Evolutionary conservation across 2,888 invertebrate genomes (phyloP).

Genomic region (Conistra vaccinii): DNA sequence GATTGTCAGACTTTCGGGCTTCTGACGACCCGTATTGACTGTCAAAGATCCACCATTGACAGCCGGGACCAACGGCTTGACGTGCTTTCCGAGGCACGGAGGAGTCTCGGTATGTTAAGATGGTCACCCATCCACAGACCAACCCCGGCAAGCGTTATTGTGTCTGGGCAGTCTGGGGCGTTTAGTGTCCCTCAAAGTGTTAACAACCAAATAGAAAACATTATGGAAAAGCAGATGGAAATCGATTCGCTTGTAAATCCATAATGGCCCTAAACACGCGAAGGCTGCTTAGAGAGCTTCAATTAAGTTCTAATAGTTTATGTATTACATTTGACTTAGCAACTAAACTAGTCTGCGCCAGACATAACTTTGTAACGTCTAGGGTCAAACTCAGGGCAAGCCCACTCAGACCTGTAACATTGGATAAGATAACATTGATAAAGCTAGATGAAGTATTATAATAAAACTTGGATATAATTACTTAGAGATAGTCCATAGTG

Average conservation of each 20-base stretch:
- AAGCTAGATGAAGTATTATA: neutral
- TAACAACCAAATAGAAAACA: neutral
- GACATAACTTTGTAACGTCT: neutral
- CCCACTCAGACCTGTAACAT: neutral
- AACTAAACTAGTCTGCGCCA: neutral
- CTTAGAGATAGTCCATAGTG: neutral
- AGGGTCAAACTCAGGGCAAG: slow-evolving; percentile 10
- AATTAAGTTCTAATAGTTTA: neutral
- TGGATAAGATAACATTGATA: slow-evolving; percentile 5
- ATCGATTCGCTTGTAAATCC: neutral
- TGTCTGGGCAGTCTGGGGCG: too few relatives aligned
- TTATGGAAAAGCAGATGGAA: neutral
- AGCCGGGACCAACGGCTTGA: too few relatives aligned
- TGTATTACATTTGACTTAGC: neutral
- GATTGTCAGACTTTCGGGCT: too few relatives aligned
- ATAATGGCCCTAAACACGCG: neutral
- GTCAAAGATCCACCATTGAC: too few relatives aligned
- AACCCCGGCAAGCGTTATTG: too few relatives aligned
- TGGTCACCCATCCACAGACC: too few relatives aligned
- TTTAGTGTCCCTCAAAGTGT: too few relatives aligned
- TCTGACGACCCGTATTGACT: too few relatives aligned
- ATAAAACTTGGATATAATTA: neutral
- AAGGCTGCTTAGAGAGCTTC: neutral
- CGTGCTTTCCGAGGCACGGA: too few relatives aligned
- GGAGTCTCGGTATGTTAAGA: too few relatives aligned